Evolutionary conservation across 2,888 invertebrate genomes (phyloP).

Genomic region (Drosophila ezoana): DNA sequence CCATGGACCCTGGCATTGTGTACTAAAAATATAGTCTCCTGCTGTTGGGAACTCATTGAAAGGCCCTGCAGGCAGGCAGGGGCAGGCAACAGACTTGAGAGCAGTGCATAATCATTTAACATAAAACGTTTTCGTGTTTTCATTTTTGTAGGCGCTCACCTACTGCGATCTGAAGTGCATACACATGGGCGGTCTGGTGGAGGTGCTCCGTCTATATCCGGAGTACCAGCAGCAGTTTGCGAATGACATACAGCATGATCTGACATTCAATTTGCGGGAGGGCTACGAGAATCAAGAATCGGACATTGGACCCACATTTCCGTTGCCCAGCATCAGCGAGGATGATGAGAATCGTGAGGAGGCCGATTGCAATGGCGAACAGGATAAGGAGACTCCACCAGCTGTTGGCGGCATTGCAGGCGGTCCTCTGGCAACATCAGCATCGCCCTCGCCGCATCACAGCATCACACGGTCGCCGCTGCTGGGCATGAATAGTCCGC

Average conservation of each 20-base stretch:
- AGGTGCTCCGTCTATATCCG: constrained; percentile 95
- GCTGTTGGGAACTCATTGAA: constrained; percentile 24
- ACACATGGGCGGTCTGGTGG: constrained; percentile 94
- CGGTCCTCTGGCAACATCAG: constrained; percentile 85
- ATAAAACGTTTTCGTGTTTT: constrained; percentile 27
- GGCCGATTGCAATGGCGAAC: constrained; percentile 94
- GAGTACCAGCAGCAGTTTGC: constrained; percentile 98
- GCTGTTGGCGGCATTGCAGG: constrained; percentile 89
- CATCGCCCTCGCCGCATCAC: constrained; percentile 85
- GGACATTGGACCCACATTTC: constrained; percentile 85
- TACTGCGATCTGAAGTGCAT: constrained; percentile 98
- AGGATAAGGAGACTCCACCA: constrained; percentile 94
- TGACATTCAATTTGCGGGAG: constrained; percentile 96
- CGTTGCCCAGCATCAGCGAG: constrained; percentile 96
- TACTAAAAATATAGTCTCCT: constrained; percentile 15
- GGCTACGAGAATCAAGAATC: constrained; percentile 93
- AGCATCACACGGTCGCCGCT: constrained; percentile 80
- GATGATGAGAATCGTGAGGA: constrained; percentile 96
- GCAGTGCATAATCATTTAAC: constrained; percentile 59
- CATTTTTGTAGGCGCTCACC: constrained; percentile 90
- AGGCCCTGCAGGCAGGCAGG: constrained; percentile 1
- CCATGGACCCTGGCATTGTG: neutral
- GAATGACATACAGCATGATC: constrained; percentile 96
- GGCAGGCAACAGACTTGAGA: constrained; percentile 6
- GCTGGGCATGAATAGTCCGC: constrained; percentile 79